Percentiles rank a stretch among this genome's conserved stretches.
Conservation (phyloP, 2,888 invertebrate genomes). For the Clostera curtula region DNA sequence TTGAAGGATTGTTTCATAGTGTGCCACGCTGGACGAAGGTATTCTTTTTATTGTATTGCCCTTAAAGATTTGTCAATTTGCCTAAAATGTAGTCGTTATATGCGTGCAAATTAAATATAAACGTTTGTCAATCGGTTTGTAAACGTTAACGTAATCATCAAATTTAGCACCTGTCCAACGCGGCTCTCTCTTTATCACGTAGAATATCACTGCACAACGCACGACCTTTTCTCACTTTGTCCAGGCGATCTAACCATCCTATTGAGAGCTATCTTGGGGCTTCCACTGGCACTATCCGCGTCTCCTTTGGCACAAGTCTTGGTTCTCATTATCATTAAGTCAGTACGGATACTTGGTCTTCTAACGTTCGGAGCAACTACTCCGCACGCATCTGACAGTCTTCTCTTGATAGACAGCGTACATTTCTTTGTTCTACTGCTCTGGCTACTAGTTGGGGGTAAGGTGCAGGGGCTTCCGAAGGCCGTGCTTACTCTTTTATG, state of each 20-base stretch:
- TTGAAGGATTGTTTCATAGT: too few species aligned
- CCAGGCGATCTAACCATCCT: slow-evolving; percentile 59
- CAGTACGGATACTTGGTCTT: slow-evolving; percentile 90
- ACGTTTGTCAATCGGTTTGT: too few species aligned
- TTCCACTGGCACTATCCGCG: slow-evolving; percentile 74
- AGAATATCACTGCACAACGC: slow-evolving; percentile 65
- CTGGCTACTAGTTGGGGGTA: slow-evolving; percentile 80
- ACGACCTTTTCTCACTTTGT: slow-evolving; percentile 62
- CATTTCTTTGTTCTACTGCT: slow-evolving; percentile 81
- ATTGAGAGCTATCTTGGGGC: slow-evolving; percentile 67
- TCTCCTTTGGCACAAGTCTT: slow-evolving; percentile 85
- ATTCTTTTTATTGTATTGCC: too few species aligned
- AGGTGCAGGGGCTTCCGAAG: slow-evolving; percentile 84
- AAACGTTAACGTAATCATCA: too few species aligned
- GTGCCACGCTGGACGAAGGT: too few species aligned
- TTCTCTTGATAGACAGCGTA: slow-evolving; percentile 86
- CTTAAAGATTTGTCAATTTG: too few species aligned
- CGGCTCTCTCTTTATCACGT: slow-evolving; percentile 5
- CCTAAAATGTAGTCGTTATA: too few species aligned
- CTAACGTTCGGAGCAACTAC: slow-evolving; percentile 92
- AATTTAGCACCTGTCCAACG: slow-evolving; percentile 1
- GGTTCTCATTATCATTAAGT: slow-evolving; percentile 90
- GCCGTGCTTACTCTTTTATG: slow-evolving; percentile 86
- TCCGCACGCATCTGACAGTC: slow-evolving; percentile 90
- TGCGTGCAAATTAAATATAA: too few species aligned